Conservation (phyloP, 1,140 invertebrate genomes). For the Amyelois transitella region DNA sequence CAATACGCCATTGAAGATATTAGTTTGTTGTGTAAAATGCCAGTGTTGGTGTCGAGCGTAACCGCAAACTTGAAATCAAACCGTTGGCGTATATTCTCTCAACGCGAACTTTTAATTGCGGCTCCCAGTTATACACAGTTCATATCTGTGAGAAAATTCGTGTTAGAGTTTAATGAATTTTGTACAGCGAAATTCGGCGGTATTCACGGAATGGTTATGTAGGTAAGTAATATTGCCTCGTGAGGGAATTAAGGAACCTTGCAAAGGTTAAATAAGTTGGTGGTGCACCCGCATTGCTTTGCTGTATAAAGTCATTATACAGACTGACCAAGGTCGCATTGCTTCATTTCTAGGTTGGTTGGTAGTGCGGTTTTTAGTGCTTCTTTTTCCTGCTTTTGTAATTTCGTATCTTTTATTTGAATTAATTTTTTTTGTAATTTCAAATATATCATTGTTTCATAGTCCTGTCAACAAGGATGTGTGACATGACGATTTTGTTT, state of each 20-base stretch:
- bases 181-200: constrained; percentile 31
- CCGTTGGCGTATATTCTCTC: constrained; percentile 40
- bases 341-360: not conserved
- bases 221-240: constrained; percentile 29
- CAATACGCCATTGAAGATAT: not conserved
- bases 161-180: constrained; percentile 61
- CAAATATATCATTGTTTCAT: too few relatives aligned
- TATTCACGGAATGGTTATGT: constrained; percentile 24
- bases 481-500: too few relatives aligned
- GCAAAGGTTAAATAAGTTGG: constrained; percentile 13
- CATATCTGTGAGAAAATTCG: constrained; percentile 40
- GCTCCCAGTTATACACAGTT: constrained; percentile 45
- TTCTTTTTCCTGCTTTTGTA: too few relatives aligned
- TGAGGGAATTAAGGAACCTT: constrained; percentile 29
- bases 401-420: too few relatives aligned
- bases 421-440: too few relatives aligned
- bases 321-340: not conserved
- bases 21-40: constrained; percentile 5
- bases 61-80: constrained; percentile 56
- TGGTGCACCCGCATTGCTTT: not conserved
- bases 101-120: constrained; percentile 62
- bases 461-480: too few relatives aligned
- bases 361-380: not conserved
- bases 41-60: constrained; percentile 12
- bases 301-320: not conserved